phyloP scores from a whole-genome alignment of 2,888 invertebrate species.

The Carterocephalus palaemon region DNA sequence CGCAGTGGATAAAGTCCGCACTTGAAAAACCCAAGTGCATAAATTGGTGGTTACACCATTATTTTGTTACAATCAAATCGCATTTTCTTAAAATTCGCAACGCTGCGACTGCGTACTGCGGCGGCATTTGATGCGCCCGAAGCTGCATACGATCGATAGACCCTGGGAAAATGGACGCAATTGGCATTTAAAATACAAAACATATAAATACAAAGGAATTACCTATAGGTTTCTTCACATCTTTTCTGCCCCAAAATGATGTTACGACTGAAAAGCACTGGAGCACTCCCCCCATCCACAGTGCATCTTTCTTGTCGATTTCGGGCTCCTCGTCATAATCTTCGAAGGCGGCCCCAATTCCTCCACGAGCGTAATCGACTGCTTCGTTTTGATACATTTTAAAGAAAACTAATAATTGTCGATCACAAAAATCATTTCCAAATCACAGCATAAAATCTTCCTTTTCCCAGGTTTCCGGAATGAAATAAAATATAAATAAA shows the following conservation, averaged over 20 bases:
- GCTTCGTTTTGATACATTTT: conserved; percentile 28
- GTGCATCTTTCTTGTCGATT: conserved; percentile 54
- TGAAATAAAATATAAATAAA: too few relatives aligned
- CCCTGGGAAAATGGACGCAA: conserved; percentile 27
- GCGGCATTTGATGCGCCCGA: conserved; percentile 41
- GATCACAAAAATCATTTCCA: conserved; percentile 16
- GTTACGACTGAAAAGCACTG: conserved; percentile 93
- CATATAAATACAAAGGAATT: conserved; percentile 18
- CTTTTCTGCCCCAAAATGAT: conserved; percentile 89
- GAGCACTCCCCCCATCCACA: conserved; percentile 89
- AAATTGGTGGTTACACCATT: too few relatives aligned
- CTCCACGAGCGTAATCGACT: conserved; percentile 2
- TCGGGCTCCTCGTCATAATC: conserved; percentile 28
- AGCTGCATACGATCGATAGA: conserved; percentile 31
- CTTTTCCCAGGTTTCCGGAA: too few relatives aligned
- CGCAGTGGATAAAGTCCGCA: too few relatives aligned
- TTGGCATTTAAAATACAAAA: too few relatives aligned
- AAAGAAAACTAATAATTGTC: conserved; percentile 1
- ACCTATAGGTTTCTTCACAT: conserved; percentile 81
- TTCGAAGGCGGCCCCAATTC: conserved; percentile 11
- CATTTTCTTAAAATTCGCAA: too few relatives aligned
- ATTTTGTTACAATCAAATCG: conserved; percentile 28
- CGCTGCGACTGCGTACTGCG: conserved; percentile 39
- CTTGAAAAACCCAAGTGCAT: too few relatives aligned
- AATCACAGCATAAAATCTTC: conserved; percentile 11